phyloP scores from a whole-genome alignment of 2,797 vertebrate species.

The Arrhamphus sclerolepis region DNA sequence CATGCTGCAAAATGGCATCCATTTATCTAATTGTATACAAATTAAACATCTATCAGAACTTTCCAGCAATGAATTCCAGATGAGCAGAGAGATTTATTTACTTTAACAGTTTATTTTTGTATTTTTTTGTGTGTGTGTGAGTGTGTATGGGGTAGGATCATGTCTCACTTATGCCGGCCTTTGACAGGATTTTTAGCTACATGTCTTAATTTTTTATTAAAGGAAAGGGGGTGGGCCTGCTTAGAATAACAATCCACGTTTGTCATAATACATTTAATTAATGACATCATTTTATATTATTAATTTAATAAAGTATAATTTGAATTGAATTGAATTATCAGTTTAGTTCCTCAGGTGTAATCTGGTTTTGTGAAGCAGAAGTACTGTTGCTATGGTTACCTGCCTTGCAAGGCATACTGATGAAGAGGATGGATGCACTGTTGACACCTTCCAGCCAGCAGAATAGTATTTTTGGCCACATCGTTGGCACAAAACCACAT shows the following conservation, averaged over 20 bases:
- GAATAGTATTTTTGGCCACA: neutral
- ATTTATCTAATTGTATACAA: slow-evolving; percentile 75
- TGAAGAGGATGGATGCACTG: neutral
- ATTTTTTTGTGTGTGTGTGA: too few species aligned
- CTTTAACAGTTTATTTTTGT: neutral
- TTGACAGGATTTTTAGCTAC: too few species aligned
- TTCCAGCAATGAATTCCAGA: slow-evolving; percentile 66
- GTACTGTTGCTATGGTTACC: neutral
- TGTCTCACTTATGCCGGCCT: too few species aligned
- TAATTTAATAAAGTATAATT: too few species aligned
- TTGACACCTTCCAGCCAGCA: too few species aligned
- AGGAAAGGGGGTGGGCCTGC: neutral
- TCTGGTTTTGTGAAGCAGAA: slow-evolving; percentile 8
- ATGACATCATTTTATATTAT: too few species aligned
- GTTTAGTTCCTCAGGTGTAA: slow-evolving; percentile 14
- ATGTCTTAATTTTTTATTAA: slow-evolving; percentile 2
- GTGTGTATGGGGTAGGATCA: too few species aligned
- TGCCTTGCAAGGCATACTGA: slow-evolving; percentile 17
- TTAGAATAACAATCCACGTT: neutral
- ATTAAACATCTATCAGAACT: slow-evolving; percentile 69
- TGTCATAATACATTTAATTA: too few species aligned
- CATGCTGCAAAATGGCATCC: slow-evolving; percentile 57
- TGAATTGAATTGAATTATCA: too few species aligned
- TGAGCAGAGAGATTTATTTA: neutral
- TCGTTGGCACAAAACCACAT: neutral